These are phyloP conservation scores for Nephila pilipes DNA, from an alignment of 1,140 invertebrate genomes.

Conservation along the genomic window DNA sequence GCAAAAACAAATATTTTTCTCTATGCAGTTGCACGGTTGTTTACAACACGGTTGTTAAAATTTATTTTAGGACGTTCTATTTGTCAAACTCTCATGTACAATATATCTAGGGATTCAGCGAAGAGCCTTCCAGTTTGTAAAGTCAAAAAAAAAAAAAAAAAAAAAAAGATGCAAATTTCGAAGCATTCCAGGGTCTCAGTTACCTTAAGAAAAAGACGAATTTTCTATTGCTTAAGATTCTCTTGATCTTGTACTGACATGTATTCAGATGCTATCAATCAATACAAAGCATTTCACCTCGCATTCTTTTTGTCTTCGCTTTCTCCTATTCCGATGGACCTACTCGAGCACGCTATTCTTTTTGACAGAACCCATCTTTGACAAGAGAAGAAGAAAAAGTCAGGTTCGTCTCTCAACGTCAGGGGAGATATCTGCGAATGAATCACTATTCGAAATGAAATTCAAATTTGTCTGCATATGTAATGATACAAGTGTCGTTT, in stretches of 20 bases:
- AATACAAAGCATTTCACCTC: background rate
- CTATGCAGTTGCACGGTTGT: no score
- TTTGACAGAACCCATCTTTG: background rate
- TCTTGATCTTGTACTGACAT: background rate
- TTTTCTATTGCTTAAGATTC: no score
- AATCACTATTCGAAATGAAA: background rate
- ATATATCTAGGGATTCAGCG: no score
- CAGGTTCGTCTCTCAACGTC: background rate
- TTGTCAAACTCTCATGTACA: no score
- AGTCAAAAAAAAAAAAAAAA: no score
- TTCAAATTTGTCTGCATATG: conserved; percentile 1
- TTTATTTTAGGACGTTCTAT: no score
- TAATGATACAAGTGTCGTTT: background rate
- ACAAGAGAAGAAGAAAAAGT: background rate
- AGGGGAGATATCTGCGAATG: background rate
- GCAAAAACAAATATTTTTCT: no score
- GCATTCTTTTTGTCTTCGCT: background rate
- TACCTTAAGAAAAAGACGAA: no score
- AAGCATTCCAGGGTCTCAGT: no score
- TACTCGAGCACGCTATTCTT: background rate
- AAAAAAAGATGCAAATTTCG: no score
- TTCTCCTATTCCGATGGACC: background rate
- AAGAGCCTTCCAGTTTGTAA: no score
- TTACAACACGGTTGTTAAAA: no score
- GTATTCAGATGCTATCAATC: background rate